Conservation (phyloP, 30 jellyfish, hydroid and myxozoan genomes). For the Euphysa ruthae region DNA sequence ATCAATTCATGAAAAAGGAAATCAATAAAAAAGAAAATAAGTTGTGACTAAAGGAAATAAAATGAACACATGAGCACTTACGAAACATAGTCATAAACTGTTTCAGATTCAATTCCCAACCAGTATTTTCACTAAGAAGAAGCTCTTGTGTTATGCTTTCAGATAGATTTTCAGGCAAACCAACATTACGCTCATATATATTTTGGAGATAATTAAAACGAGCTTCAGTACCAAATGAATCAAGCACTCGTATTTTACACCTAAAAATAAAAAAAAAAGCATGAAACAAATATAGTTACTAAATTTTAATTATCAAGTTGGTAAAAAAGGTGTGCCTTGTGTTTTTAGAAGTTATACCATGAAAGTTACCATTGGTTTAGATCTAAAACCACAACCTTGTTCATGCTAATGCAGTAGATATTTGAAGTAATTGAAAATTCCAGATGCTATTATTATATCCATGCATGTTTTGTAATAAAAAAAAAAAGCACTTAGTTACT, state of each 20-base stretch:
- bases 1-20: too few species aligned
- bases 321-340: background rate
- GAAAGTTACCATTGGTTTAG: too few species aligned
- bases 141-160: background rate
- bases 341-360: background rate
- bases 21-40: too few species aligned
- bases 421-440: too few species aligned
- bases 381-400: too few species aligned
- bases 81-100: constrained; percentile 48
- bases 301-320: background rate
- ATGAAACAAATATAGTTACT: background rate
- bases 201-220: constrained; percentile 21
- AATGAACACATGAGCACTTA: too few species aligned
- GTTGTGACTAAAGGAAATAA: too few species aligned
- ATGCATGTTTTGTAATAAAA: too few species aligned
- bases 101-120: constrained; percentile 32
- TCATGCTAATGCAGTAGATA: too few species aligned
- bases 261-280: background rate
- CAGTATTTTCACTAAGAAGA: background rate
- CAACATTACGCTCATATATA: background rate
- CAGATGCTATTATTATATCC: too few species aligned
- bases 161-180: background rate
- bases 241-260: constrained; percentile 37
- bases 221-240: constrained; percentile 61
- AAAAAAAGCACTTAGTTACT: too few species aligned